A percentile compares a stretch with the other conserved stretches of the same genome.
These are phyloP conservation scores for Phallusia fumigata DNA, from an alignment of 23 tunicate genomes.

Conservation along the genomic window DNA sequence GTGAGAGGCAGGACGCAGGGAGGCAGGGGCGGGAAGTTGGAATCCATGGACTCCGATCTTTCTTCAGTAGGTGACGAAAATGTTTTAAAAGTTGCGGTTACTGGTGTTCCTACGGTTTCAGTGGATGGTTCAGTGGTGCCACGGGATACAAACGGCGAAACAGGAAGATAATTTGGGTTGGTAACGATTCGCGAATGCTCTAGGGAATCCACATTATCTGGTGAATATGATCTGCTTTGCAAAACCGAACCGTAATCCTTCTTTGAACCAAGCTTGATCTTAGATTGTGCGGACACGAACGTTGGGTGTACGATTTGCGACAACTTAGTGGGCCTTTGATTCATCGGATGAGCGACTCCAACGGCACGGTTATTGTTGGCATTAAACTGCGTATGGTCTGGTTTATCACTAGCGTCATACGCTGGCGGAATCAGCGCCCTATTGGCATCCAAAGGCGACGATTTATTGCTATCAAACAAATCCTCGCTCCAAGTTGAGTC, in stretches of 20 bases:
- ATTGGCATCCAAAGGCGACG: background rate
- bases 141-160: constrained; percentile 15
- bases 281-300: constrained; percentile 16
- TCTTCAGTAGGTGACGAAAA: background rate
- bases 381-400: background rate
- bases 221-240: background rate
- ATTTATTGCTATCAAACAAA: constrained; percentile 22
- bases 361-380: constrained; percentile 23
- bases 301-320: constrained; percentile 47
- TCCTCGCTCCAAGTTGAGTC: constrained; percentile 59
- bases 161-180: constrained; percentile 53
- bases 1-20: constrained; percentile 22
- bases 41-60: background rate
- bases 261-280: constrained; percentile 9
- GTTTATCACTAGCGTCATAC: background rate
- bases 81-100: background rate
- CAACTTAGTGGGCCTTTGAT: constrained; percentile 16
- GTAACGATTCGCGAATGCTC: constrained; percentile 32
- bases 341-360: constrained; percentile 44
- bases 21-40: constrained; percentile 23
- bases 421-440: background rate
- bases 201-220: background rate
- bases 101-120: background rate
- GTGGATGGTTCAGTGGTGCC: background rate
- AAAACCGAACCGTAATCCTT: constrained; percentile 23